Evolutionary conservation across 2,797 vertebrate species (phyloP), one percentile per base, ranked within the genome.

Genomic region (Sparus aurata): DNA sequence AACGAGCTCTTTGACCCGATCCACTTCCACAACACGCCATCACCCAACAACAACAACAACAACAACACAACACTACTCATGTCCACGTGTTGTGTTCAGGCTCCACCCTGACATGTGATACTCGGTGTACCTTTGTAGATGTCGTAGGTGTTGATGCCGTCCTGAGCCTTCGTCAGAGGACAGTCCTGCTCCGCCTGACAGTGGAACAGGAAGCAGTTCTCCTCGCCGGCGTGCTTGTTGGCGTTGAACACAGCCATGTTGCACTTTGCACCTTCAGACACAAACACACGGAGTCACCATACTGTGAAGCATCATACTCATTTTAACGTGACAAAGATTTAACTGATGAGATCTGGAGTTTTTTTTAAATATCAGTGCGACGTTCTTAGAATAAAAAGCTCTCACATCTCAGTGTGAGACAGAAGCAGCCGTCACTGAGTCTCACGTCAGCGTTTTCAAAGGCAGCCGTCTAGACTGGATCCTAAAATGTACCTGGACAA

Each of bases 171-270:
- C 80, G 94, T 96, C 63, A 97, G 67, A 0, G 96, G 96, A 82
- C 97, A 99, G 91, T 97, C 95, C 72, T 95, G 95, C 73, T 95
- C 85, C 1, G 69, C 90, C 16, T 93, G 96, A 69, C 97, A 98
- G 94, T 97, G 93, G 85, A 98, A 97, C 43, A 97, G 92, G 89
- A 96, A 96, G 92, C 98, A 99, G 94, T 97, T 98, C 11, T 96
- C 95, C 0, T 94, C 93, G 0, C 41, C 13, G 0, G 55, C 49
- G 17, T 78, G 75, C 64, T 95, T 96, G 73, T 88, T 91, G 58
- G 85, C 77, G 25, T 96, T 94, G 76, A 96, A 99, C 84, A 98
- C 92, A 18, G 95, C 89, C 93, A 97, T 85, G 86, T 97, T 99
- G 87, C 98, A 99, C 75, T 92, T 96, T 53, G 94, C 83, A 59